phyloP scores from a whole-genome alignment of 1,140 invertebrate genomes.

The Elymnias hypermnestra region DNA sequence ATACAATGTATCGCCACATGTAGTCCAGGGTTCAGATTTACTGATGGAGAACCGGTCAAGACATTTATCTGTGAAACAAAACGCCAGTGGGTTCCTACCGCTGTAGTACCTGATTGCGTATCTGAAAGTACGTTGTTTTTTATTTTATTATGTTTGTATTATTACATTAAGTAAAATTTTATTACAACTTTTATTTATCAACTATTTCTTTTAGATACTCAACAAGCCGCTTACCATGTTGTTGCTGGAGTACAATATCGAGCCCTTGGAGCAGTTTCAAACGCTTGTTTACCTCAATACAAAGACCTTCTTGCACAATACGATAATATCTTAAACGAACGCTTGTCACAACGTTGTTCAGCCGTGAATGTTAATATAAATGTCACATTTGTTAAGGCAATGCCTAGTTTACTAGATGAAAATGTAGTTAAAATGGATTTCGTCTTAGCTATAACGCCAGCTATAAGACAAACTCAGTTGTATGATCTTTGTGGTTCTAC shows the following conservation, averaged over 20 bases:
- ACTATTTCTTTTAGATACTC: constrained; percentile 83
- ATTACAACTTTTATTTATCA: too few species aligned
- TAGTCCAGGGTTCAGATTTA: constrained; percentile 93
- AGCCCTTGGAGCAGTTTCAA: constrained; percentile 90
- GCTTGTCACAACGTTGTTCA: constrained; percentile 93
- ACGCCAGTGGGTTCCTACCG: constrained; percentile 87
- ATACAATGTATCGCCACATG: constrained; percentile 94
- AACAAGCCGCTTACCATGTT: constrained; percentile 95
- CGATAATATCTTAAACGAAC: constrained; percentile 86
- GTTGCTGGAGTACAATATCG: constrained; percentile 92
- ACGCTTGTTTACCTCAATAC: constrained; percentile 90
- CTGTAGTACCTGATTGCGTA: constrained; percentile 94
- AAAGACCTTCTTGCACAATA: constrained; percentile 88
- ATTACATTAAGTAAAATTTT: too few species aligned
- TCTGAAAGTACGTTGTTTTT: constrained; percentile 83
- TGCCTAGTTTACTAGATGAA: constrained; percentile 86
- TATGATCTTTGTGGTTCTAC: constrained; percentile 97
- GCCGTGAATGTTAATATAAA: constrained; percentile 97
- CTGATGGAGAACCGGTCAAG: constrained; percentile 91
- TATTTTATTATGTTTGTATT: not conserved
- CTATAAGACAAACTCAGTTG: constrained; percentile 89
- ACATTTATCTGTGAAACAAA: constrained; percentile 89
- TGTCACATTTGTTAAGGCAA: constrained; percentile 90
- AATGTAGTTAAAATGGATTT: constrained; percentile 93
- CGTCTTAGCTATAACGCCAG: constrained; percentile 90